These are phyloP conservation scores for Nasonia oneida DNA, from an alignment of 2,888 invertebrate genomes.

Conservation along the genomic window DNA sequence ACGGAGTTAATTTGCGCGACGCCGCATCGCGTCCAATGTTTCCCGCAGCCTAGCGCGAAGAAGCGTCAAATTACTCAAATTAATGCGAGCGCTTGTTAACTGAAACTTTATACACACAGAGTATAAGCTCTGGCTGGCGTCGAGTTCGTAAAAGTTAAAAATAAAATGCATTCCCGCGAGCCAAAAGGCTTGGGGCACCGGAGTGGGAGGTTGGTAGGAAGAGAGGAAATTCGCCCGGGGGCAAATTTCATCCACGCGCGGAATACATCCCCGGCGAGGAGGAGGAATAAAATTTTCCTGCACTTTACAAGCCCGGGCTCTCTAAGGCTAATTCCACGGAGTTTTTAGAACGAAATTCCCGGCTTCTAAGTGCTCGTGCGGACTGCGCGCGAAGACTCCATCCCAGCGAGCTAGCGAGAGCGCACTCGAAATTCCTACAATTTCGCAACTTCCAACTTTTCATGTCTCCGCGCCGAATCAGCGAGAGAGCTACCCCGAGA, in stretches of 20 bases:
- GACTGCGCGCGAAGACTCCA: constrained; percentile 22
- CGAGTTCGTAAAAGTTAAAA: constrained; percentile 58
- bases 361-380: constrained; percentile 53
- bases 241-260: not conserved
- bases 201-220: not conserved
- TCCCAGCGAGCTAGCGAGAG: constrained; percentile 4
- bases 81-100: constrained; percentile 58
- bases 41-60: not conserved
- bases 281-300: constrained; percentile 59
- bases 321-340: constrained; percentile 62
- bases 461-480: constrained; percentile 73
- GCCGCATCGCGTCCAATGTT: constrained; percentile 14
- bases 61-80: constrained; percentile 44
- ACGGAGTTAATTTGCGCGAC: constrained; percentile 31
- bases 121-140: not conserved
- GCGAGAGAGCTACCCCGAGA: constrained; percentile 57
- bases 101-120: not conserved
- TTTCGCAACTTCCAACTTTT: constrained; percentile 77
- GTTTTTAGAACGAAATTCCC: constrained; percentile 62
- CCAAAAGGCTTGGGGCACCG: not conserved
- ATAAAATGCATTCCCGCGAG: constrained; percentile 55
- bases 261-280: constrained; percentile 20
- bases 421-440: constrained; percentile 70
- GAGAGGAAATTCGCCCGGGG: not conserved
- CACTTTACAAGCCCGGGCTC: constrained; percentile 57